Conservation (phyloP, 2,797 vertebrate genomes). For the Erethizon dorsatum region DNA sequence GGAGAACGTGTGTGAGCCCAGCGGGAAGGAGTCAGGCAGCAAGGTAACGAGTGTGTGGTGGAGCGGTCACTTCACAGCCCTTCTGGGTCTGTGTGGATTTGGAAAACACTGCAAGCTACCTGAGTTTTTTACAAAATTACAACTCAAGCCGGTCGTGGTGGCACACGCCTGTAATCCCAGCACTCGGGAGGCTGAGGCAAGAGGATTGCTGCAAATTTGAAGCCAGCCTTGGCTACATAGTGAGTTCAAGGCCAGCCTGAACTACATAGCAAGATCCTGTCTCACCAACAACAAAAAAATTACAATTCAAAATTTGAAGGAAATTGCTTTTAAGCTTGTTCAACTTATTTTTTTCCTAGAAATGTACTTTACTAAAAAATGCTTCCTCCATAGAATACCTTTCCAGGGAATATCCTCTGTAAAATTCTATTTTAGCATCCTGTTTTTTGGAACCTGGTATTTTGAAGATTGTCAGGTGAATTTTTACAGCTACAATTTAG, state of each 20-base stretch:
- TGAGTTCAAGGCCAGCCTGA: neutral
- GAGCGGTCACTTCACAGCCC: neutral
- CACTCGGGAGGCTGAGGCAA: neutral
- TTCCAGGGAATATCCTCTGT: slow-evolving; percentile 47
- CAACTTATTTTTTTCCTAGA: neutral
- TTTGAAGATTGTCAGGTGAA: slow-evolving; percentile 41
- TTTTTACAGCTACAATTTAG: slow-evolving; percentile 45
- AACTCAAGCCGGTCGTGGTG: neutral
- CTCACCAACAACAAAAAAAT: neutral
- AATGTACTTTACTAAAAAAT: slow-evolving; percentile 26
- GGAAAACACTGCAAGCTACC: neutral
- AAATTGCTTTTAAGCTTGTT: slow-evolving; percentile 43
- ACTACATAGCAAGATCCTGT: too few relatives aligned
- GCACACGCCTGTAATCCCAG: too few relatives aligned
- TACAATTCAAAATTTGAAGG: neutral
- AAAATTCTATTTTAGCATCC: slow-evolving; percentile 36
- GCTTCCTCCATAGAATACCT: neutral
- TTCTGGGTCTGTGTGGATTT: neutral
- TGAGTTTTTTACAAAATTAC: slow-evolving; percentile 43
- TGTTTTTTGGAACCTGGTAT: neutral
- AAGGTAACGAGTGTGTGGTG: slow-evolving; percentile 83
- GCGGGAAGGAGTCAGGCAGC: slow-evolving; percentile 83
- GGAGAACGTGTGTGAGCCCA: slow-evolving; percentile 90
- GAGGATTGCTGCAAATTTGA: neutral
- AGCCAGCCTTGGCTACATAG: too few relatives aligned